Conservation (phyloP, 1,140 invertebrate genomes). For the Whitmania pigra region DNA sequence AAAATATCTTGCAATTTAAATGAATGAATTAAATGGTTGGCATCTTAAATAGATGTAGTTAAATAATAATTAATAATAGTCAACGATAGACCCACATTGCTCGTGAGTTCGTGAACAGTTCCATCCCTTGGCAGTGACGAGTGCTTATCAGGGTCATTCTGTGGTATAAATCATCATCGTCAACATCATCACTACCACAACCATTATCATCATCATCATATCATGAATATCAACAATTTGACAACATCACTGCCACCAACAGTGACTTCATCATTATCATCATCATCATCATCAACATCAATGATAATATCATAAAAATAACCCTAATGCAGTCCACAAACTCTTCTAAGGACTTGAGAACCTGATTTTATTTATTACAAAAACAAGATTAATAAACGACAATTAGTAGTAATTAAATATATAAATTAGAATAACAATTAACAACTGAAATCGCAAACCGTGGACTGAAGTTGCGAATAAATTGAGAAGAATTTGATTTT, state of each 20-base stretch:
- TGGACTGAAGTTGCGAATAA: conserved; percentile 9
- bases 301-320: conserved; percentile 16
- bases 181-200: not conserved
- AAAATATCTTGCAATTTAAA: too few relatives aligned
- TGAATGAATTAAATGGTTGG: too few relatives aligned
- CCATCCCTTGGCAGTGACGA: conserved; percentile 77
- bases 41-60: not conserved
- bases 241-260: not conserved
- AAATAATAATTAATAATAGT: not conserved
- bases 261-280: not conserved
- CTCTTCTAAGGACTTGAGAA: conserved; percentile 75
- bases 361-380: conserved; percentile 46
- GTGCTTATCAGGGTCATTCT: conserved; percentile 59
- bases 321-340: conserved; percentile 70
- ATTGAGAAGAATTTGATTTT: not conserved
- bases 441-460: not conserved
- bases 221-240: not conserved
- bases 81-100: conserved; percentile 54
- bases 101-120: conserved; percentile 86
- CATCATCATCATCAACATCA: too few relatives aligned
- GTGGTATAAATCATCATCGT: not conserved
- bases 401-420: too few relatives aligned
- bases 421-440: too few relatives aligned
- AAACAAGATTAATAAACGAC: too few relatives aligned
- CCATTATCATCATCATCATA: conserved; percentile 7